Conservation (phyloP, 2,888 invertebrate species). For the Clitarchus hookeri region DNA sequence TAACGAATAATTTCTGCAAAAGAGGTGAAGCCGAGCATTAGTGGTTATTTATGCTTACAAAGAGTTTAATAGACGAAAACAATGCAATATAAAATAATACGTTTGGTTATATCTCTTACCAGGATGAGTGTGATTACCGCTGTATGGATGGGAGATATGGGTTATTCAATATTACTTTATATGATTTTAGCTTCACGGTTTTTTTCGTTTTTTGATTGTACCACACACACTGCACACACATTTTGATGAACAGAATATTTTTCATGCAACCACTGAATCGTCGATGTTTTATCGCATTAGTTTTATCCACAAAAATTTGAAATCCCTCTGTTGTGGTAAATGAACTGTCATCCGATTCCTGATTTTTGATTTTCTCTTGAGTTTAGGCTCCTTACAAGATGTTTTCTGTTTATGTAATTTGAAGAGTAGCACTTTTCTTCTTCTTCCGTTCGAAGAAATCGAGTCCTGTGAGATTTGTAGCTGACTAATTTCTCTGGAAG, state of each 20-base stretch:
- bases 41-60: too few species aligned
- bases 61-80: too few species aligned
- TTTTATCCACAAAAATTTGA: background rate
- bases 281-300: background rate
- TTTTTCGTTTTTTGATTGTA: too few species aligned
- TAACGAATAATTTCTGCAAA: too few species aligned
- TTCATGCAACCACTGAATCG: constrained; percentile 15
- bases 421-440: background rate
- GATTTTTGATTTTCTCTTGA: background rate
- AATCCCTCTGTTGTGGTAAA: background rate
- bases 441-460: background rate
- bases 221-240: background rate
- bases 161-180: too few species aligned
- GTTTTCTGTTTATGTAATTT: background rate
- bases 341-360: background rate
- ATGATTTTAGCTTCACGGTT: too few species aligned
- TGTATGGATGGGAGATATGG: too few species aligned
- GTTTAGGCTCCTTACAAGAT: background rate
- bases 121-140: too few species aligned
- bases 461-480: background rate
- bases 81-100: too few species aligned
- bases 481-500: background rate
- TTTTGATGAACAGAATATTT: background rate
- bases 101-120: too few species aligned
- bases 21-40: too few species aligned